A percentile compares a stretch with the other conserved stretches of the same genome.
Evolutionary conservation across 2,888 invertebrate species (phyloP).

Genomic region (Ormyrus labotus): DNA sequence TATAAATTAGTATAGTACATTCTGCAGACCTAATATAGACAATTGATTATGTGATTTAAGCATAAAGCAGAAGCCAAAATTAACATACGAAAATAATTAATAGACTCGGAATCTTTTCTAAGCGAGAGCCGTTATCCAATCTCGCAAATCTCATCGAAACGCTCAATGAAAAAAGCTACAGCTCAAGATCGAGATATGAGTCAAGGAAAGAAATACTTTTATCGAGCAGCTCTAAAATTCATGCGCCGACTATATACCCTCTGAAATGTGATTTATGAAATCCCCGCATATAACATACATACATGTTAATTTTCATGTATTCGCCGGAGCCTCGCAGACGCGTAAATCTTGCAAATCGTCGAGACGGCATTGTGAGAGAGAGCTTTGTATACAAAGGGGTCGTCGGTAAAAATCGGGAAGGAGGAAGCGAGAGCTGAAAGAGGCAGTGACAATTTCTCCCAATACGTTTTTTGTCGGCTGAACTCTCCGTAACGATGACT

Average conservation of each 20-base stretch:
- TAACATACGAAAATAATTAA: too few relatives aligned
- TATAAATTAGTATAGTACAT: too few relatives aligned
- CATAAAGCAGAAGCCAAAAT: too few relatives aligned
- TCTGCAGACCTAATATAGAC: too few relatives aligned
- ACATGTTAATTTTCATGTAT: conserved; percentile 40
- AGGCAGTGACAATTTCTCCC: too few relatives aligned
- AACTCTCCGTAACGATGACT: too few relatives aligned
- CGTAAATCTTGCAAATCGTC: conserved; percentile 38
- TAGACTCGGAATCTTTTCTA: too few relatives aligned
- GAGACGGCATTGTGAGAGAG: not conserved
- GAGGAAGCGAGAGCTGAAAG: not conserved
- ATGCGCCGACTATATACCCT: not conserved
- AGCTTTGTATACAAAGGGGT: not conserved
- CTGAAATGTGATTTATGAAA: conserved; percentile 36
- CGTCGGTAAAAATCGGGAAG: not conserved
- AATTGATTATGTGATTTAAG: too few relatives aligned
- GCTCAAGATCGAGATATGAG: not conserved
- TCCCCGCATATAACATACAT: too few relatives aligned
- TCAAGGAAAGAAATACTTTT: conserved; percentile 1
- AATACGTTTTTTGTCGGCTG: too few relatives aligned
- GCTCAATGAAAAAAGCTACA: conserved; percentile 11
- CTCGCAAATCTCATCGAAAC: conserved; percentile 12
- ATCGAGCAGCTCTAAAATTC: conserved; percentile 31
- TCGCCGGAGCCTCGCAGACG: not conserved
- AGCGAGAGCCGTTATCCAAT: too few relatives aligned